Conservation (phyloP, 1,140 invertebrate genomes). For the Sesamia nonagrioides region DNA sequence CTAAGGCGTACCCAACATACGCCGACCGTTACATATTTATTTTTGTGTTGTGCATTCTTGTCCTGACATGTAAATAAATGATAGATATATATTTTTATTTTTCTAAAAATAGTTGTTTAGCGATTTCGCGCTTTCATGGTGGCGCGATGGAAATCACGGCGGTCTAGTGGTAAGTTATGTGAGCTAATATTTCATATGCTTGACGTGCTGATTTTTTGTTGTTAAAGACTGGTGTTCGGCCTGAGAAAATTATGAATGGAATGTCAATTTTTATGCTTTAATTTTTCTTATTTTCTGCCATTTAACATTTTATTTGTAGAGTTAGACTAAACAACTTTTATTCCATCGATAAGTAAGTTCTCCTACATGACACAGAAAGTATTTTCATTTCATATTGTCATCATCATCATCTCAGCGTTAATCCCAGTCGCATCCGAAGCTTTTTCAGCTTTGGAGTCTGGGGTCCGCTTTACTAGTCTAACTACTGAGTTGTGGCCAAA, state of each 20-base stretch:
- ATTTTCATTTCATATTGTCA: too few relatives aligned
- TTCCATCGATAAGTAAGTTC: too few relatives aligned
- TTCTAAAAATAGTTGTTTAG: conserved; percentile 60
- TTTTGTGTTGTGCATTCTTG: conserved; percentile 83
- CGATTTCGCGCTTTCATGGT: conserved; percentile 84
- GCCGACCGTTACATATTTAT: conserved; percentile 85
- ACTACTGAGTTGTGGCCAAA: too few relatives aligned
- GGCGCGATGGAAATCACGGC: conserved; percentile 54
- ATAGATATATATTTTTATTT: conserved; percentile 78
- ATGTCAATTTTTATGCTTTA: too few relatives aligned
- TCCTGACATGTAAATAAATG: conserved; percentile 85
- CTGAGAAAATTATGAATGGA: conserved; percentile 10
- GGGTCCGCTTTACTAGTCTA: too few relatives aligned
- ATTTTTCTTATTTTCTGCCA: too few relatives aligned
- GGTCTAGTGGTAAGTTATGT: conserved; percentile 33
- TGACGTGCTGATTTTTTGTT: neutral
- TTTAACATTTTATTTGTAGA: too few relatives aligned
- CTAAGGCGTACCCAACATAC: conserved; percentile 79
- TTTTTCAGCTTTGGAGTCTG: too few relatives aligned
- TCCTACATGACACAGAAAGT: too few relatives aligned
- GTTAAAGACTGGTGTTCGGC: neutral
- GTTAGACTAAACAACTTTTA: too few relatives aligned
- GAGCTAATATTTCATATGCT: neutral
- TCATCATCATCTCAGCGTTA: too few relatives aligned
- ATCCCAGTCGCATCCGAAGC: too few relatives aligned